Percentiles rank a stretch among this genome's conserved stretches.
phyloP scores from a whole-genome alignment of 2,797 vertebrate genomes.

The Myioborus melanocephalus region DNA sequence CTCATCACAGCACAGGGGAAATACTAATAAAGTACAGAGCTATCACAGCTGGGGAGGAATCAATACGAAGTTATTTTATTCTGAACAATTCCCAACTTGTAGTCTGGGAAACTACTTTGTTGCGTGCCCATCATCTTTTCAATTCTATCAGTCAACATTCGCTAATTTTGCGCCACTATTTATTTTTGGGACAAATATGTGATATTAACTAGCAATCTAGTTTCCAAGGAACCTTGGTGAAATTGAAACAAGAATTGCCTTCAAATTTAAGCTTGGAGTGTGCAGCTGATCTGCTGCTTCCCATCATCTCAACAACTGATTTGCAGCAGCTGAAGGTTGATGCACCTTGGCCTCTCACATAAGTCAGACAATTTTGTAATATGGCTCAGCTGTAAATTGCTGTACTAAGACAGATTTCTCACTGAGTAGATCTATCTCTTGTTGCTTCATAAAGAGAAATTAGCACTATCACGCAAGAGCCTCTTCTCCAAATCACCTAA shows the following conservation, averaged over 20 bases:
- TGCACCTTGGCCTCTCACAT: neutral
- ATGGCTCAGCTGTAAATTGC: neutral
- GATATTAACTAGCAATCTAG: neutral
- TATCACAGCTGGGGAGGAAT: neutral
- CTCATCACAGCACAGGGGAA: neutral
- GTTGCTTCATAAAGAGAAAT: neutral
- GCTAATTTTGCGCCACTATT: neutral
- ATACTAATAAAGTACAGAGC: neutral
- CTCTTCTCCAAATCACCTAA: neutral
- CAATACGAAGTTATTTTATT: neutral
- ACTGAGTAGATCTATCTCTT: neutral
- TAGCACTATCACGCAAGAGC: neutral
- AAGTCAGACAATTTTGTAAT: accelerated
- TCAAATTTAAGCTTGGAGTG: neutral
- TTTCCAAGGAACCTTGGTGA: neutral
- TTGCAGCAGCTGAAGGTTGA: neutral
- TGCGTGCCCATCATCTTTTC: accelerated
- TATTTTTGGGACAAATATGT: neutral
- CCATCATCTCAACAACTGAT: neutral
- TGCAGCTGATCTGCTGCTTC: neutral
- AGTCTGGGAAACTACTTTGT: neutral
- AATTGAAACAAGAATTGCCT: neutral
- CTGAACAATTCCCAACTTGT: neutral
- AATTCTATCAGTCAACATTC: neutral
- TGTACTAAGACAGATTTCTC: neutral